Evolutionary conservation across 2,113 vertebrate genomes (phyloP).

Genomic region (Ameiurus melas): DNA sequence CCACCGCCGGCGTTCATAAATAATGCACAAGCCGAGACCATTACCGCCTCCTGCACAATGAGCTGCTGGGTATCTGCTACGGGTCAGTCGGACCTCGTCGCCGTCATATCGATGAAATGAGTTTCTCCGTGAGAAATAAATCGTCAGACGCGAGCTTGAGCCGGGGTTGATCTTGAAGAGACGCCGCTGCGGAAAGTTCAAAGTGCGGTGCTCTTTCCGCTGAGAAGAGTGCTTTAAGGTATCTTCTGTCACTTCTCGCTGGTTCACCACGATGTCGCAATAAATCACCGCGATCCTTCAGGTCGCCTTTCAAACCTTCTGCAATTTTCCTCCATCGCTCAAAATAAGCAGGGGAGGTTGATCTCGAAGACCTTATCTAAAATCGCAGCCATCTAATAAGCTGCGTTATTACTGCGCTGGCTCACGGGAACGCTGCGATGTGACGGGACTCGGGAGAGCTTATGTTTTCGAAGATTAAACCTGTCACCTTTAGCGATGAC

Average conservation of each 20-base stretch:
- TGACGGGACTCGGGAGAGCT: not conserved
- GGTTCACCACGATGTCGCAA: not conserved
- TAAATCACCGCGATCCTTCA: not conserved
- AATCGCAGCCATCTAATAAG: not conserved
- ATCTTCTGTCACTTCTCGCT: not conserved
- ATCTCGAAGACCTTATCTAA: not conserved
- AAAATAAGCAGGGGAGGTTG: not conserved
- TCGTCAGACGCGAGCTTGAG: slow-evolving; percentile 22
- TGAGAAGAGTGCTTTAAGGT: not conserved
- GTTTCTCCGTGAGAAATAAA: slow-evolving; percentile 30
- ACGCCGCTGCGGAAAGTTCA: not conserved
- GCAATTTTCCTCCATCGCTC: not conserved
- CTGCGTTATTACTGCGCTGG: not conserved
- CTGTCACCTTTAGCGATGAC: not conserved
- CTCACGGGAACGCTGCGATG: not conserved
- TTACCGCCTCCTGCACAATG: slow-evolving; percentile 54
- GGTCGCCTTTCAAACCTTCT: not conserved
- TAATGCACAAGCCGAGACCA: slow-evolving; percentile 61
- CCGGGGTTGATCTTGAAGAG: not conserved
- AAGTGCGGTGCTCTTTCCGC: not conserved
- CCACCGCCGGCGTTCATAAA: slow-evolving; percentile 55
- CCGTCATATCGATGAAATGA: slow-evolving; percentile 44
- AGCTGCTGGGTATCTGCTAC: slow-evolving; percentile 51
- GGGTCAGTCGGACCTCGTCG: slow-evolving; percentile 56
- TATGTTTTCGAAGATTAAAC: not conserved